phyloP scores from a whole-genome alignment of 2,797 vertebrate genomes.

The Leptatherina wallacei region DNA sequence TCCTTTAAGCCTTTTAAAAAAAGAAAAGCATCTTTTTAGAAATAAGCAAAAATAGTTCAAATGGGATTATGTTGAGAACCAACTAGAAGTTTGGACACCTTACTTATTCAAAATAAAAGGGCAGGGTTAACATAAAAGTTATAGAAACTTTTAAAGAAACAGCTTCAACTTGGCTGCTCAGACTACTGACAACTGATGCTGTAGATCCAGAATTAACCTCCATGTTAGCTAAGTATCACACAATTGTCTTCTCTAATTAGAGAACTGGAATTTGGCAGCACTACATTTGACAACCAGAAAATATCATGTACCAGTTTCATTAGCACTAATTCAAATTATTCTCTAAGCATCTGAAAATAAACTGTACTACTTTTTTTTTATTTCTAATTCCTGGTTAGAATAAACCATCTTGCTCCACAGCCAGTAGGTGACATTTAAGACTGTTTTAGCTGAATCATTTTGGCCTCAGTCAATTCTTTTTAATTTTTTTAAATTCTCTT shows the following conservation, averaged over 20 bases:
- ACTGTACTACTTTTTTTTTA: no score
- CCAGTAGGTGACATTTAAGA: no score
- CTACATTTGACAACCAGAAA: background rate
- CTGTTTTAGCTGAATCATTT: no score
- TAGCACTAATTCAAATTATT: background rate
- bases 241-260: background rate
- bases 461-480: background rate
- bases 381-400: no score
- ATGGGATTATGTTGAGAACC: background rate
- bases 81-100: background rate
- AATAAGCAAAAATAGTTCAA: no score
- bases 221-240: constrained; percentile 17
- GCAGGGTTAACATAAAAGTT: background rate
- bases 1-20: no score
- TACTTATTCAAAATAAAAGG: no score
- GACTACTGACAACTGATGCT: background rate
- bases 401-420: no score
- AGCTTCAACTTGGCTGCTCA: background rate
- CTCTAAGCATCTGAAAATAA: background rate
- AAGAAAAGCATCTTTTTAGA: no score
- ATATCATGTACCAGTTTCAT: background rate
- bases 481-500: no score
- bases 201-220: constrained; percentile 9
- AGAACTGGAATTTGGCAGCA: background rate
- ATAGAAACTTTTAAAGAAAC: background rate